Percentiles rank a stretch among this genome's conserved stretches.
Evolutionary conservation across 2,797 vertebrate species (phyloP).

Genomic region (Loris lydekkerianus): DNA sequence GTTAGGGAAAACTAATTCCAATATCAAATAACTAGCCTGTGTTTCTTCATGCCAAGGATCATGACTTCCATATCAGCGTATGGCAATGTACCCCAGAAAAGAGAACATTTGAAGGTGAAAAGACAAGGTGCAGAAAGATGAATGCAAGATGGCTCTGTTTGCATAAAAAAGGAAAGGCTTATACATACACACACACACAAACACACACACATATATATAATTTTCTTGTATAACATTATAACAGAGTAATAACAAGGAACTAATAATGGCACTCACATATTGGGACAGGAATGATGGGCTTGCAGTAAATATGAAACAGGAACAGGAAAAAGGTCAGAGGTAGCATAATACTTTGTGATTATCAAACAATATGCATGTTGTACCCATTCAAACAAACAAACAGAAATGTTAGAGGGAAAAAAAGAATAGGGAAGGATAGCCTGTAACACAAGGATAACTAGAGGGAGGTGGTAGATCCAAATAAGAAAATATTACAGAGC

Average conservation of each 20-base stretch:
- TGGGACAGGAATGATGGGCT: neutral
- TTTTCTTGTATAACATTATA: neutral
- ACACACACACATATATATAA: too few relatives aligned
- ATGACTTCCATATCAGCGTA: neutral
- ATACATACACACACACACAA: too few relatives aligned
- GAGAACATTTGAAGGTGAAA: neutral
- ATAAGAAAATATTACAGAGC: neutral
- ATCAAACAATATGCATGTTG: neutral
- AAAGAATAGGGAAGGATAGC: neutral
- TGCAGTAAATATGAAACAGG: neutral
- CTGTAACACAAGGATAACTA: neutral
- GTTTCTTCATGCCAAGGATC: neutral
- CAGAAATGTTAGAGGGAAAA: neutral
- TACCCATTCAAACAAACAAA: neutral
- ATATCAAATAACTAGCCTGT: neutral
- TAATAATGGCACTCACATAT: neutral
- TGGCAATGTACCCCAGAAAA: neutral
- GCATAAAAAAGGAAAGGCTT: neutral
- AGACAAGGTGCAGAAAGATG: neutral
- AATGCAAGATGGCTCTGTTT: neutral
- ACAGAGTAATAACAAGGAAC: neutral
- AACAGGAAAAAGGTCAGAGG: rapidly evolving
- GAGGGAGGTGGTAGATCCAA: neutral
- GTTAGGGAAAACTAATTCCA: neutral
- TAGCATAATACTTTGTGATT: neutral